Evolutionary conservation across 2,113 vertebrate species (phyloP), one percentile per base, ranked within the genome.

Genomic region (Nanorana parkeri): DNA sequence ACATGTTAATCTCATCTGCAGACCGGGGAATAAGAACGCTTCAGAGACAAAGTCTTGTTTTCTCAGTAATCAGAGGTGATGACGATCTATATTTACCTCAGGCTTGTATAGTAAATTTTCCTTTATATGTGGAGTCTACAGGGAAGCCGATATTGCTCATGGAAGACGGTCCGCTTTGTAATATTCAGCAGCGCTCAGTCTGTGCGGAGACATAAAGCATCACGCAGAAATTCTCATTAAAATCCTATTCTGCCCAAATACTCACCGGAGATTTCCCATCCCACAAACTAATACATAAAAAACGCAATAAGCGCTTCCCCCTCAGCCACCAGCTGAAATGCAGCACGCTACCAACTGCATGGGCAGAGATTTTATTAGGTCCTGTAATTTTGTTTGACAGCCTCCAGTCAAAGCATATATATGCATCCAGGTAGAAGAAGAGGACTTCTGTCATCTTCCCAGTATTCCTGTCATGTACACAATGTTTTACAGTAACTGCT

Each of bases 301-400:
- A 89, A 88, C 86, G 85, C 88, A 88, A 88, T 86, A 88, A 88
- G 87, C 84, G 84, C 86, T 88, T 87, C 41, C 36, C 69, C 47
- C 68, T 61, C 85, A 86, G 88, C 86, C 87, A 79, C 81, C 74
- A 86, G 87, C 87, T 56, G 78, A 85, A 87, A 87, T 85, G 85
- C 77, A 87, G 87, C 85, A 87, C 81, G 87, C 86, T 89, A 84
- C 86, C 36, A 83, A 84, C 84, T 88, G 85, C 86, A 85, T 85
- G 69, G 87, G 82, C 84, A 72, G 81, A 80, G 86, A 52, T 86
- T 87, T 90, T 90, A 88, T 89, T 89, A 87, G 32, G 32, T 6
- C 32, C 5, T 86, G 81, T 89, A 87, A 89, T 87, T 89, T 86
- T 84, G 58, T 89, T 90, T 89, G 85, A 88, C 87, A 87, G 86